A percentile compares a stretch with the other conserved stretches of the same genome.
Evolutionary conservation across 1,140 invertebrate genomes (phyloP).

Genomic region (Drosophila pseudoananassae): DNA sequence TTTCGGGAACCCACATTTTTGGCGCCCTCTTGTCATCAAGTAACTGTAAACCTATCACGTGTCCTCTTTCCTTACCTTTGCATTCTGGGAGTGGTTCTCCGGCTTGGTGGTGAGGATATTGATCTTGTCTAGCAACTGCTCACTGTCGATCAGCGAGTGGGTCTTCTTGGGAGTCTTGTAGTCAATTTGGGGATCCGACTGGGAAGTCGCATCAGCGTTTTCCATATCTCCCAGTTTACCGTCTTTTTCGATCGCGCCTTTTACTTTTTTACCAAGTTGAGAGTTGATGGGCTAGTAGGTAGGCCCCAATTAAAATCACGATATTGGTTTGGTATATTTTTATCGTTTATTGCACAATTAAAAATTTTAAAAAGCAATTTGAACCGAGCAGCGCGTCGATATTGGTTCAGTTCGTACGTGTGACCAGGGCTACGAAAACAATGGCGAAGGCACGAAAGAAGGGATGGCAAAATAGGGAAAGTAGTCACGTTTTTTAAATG

Average conservation of each 20-base stretch:
- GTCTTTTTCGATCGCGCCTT: not conserved
- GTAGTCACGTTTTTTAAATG: not conserved
- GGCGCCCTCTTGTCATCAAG: not conserved
- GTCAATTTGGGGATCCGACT: constrained; percentile 59
- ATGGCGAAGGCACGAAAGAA: not conserved
- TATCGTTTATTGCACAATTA: constrained; percentile 17
- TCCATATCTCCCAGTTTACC: constrained; percentile 49
- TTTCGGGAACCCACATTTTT: not conserved
- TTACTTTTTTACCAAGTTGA: not conserved
- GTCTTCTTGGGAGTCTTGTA: constrained; percentile 79
- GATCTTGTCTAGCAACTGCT: constrained; percentile 74
- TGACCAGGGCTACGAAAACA: constrained; percentile 1
- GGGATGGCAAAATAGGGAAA: not conserved
- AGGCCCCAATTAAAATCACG: not conserved
- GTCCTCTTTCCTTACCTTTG: constrained; percentile 60
- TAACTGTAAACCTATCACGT: constrained; percentile 2
- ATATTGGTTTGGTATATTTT: not conserved
- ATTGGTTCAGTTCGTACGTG: not conserved
- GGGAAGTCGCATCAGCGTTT: constrained; percentile 51
- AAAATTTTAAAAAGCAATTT: constrained; percentile 22
- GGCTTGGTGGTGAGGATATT: constrained; percentile 79
- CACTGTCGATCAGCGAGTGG: constrained; percentile 63
- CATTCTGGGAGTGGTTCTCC: constrained; percentile 76
- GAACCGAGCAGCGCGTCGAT: constrained; percentile 49
- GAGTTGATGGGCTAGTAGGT: not conserved